Evolutionary conservation across 2,797 vertebrate species (phyloP), one percentile per base, ranked within the genome.

Genomic region (Phyllotis vaccarum): DNA sequence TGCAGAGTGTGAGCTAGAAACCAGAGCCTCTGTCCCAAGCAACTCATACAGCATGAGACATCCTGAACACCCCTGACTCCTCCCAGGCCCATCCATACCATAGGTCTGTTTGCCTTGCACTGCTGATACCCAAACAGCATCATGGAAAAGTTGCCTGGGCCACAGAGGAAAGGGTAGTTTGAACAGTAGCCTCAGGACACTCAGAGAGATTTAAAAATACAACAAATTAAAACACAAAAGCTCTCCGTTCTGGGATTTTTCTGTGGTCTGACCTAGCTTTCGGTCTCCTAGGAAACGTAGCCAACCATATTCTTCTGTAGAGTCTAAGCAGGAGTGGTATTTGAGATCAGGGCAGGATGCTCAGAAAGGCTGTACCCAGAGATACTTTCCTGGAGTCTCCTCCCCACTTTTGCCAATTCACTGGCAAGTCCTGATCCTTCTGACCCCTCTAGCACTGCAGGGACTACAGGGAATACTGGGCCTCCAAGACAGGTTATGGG

Each of bases 221-320:
- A 34, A 6, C 43, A 56, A 56, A 94, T 9, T 9, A 49, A 49
- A 49, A 49, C 70, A 93, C 37, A 79, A 81, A 94, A 46, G 64
- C 24, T 56, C 27, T 17, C 34, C 3, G 37, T 27, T 83, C 49
- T 81, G 93, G 81, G 68, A 62, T 74, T 72, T 91, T 60, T 70
- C 94, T 91, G 56, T 68, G 24, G 17, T 81, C 81, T 54, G 29
- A 60, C 22, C 19, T 43, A 90, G 62, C 40, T 58, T 95, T 86
- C 40, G 12, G 85, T 91, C 72, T 91, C 83, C 94, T 95, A 92
- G 88, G 78, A 92, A 96, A 97, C 56, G 88, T 58, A 29, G 34
- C 56, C 21, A 66, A 66, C 7, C 4, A 37, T 16, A 66, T 52
- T n/a, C 91, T 91, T 66, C 49, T 37, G 54, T 72, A 87, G 19